Base-by-base conservation (phyloP, 1,140 invertebrate genomes). In the Calycopis cecrops region DNA sequence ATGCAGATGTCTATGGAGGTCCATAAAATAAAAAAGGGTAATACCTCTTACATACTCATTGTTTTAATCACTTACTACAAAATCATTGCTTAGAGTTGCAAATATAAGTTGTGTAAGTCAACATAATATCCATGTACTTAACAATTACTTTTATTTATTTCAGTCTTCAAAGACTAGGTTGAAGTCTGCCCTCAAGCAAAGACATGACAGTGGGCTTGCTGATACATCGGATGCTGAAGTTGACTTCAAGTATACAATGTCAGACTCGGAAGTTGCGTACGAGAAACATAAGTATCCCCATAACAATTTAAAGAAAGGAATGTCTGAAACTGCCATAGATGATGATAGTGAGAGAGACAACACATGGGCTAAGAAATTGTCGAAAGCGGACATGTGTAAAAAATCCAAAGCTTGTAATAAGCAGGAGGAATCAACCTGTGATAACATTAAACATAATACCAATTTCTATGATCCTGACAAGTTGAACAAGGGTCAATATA, bases 221-320 rank as follows among this genome's bases (percentile, higher is more conserved):
- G 87, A 88, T 48, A 88, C 85, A 2, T 87, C 86, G 4, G 87
- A 88, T 62, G 86, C 80, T 4, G 87, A 88, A 55, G 67, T 58
- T 4, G 82, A 88, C 11, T 75, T 60, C 57, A 80, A 81, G 55
- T 73, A 71, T 17, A 61, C 57, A 14, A 61, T 60, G 44, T 70
- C 62, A 17, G 66, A 59, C 50, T 68, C 14, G 11, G 68, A 76
- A 40, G 55, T 76, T 50, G 61, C 54, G 9, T 68, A 70, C 55
- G 70, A 71, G 55, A 67, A 66, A 14, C 42, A 44, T 1, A 53
- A 42, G n/a, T 42, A 35, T 62, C 40, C 52, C 10, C 63, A 73
- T n/a, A 64, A 68, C 48, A 34, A 40, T 12, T 33, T 35, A 28
- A 60, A 44, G 16, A 50, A 56, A 60, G 47, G 10, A 34, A 12